phyloP scores from a whole-genome alignment of 1,140 invertebrate genomes.

The Episyrphus balteatus region DNA sequence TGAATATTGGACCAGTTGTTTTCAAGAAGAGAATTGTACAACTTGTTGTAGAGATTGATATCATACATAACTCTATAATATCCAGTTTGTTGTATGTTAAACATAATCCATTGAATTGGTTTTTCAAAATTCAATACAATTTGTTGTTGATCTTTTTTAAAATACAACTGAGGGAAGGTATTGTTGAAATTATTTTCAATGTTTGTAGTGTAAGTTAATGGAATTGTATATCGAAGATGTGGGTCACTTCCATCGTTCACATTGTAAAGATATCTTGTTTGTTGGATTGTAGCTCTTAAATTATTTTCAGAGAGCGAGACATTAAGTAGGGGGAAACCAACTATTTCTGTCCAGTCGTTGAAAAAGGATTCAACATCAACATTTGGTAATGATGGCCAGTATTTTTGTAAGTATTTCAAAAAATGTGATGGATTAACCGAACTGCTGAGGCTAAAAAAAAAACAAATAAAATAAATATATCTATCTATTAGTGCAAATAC shows the following conservation, averaged over 20 bases:
- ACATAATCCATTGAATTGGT: conserved; percentile 34
- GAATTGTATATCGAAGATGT: conserved; percentile 45
- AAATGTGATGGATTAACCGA: conserved; percentile 10
- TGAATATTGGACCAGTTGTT: conserved; percentile 43
- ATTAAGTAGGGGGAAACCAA: conserved; percentile 73
- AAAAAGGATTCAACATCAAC: conserved; percentile 18
- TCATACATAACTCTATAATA: conserved; percentile 56
- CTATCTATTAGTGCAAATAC: too few species aligned
- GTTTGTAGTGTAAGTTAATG: conserved; percentile 47
- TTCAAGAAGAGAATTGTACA: conserved; percentile 35
- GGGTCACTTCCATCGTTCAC: conserved; percentile 21
- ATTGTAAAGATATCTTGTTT: conserved; percentile 42
- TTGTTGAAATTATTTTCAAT: conserved; percentile 40
- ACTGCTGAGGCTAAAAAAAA: too few species aligned
- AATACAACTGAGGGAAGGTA: conserved; percentile 39
- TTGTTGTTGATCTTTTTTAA: conserved; percentile 32
- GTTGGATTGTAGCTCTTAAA: conserved; percentile 10
- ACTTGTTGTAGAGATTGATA: conserved; percentile 38
- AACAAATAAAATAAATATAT: too few species aligned
- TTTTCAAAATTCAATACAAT: conserved; percentile 13
- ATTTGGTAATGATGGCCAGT: conserved; percentile 10
- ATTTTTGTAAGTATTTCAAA: conserved; percentile 11
- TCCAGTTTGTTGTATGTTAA: conserved; percentile 41
- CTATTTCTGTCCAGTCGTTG: conserved; percentile 80
- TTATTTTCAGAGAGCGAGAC: conserved; percentile 31